A percentile compares a stretch with the other conserved stretches of the same genome.
These are phyloP conservation scores for Probosciger aterrimus DNA, from an alignment of 2,113 vertebrate genomes.

Conservation along the genomic window DNA sequence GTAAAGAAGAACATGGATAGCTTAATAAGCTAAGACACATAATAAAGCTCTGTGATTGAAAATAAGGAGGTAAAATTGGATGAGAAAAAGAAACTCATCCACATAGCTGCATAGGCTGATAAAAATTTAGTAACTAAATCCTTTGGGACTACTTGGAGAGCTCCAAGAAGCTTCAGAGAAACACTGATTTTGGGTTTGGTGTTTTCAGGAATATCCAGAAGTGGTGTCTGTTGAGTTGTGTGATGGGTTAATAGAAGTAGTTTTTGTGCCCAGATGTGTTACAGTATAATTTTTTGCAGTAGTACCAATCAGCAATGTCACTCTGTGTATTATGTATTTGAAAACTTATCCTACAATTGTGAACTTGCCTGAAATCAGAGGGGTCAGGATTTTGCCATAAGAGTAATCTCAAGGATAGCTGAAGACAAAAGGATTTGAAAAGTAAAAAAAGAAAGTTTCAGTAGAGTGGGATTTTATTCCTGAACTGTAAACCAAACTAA, in stretches of 20 bases:
- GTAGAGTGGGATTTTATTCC: background rate
- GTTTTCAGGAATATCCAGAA: background rate
- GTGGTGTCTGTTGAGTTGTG: background rate
- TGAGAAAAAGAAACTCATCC: fast-evolving
- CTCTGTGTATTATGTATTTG: background rate
- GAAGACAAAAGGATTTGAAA: background rate
- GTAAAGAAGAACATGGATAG: background rate
- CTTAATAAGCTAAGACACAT: background rate
- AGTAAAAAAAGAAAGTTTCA: background rate
- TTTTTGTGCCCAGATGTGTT: background rate
- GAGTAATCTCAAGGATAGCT: background rate
- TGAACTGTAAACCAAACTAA: background rate
- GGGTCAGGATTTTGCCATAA: background rate
- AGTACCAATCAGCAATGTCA: background rate
- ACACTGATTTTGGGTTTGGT: background rate
- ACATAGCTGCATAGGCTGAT: background rate
- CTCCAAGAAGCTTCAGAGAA: background rate
- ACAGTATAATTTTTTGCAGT: background rate
- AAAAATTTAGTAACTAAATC: too few species aligned
- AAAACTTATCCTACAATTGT: background rate
- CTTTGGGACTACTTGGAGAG: background rate
- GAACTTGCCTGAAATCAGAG: background rate
- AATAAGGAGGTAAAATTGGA: background rate
- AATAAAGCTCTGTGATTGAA: background rate
- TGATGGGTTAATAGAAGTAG: background rate